Percentiles rank a stretch among this genome's conserved stretches.
Conservation (phyloP, 2,888 invertebrate species). For the Trachelus stipa region DNA sequence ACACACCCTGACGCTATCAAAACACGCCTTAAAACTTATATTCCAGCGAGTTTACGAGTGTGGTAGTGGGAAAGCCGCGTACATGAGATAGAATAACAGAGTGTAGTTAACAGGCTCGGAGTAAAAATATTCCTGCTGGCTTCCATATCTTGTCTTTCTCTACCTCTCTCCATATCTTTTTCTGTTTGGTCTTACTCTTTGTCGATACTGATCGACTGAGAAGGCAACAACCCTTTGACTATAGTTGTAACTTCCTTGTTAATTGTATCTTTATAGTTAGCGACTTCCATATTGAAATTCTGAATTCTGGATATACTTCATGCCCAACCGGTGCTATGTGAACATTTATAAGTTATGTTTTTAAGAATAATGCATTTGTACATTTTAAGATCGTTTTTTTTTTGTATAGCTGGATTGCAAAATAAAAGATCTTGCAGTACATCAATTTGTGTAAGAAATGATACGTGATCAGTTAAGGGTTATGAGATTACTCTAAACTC, state of each 20-base stretch:
- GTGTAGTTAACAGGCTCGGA: conserved; percentile 57
- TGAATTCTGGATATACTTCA: neutral
- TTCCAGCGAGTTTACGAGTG: conserved; percentile 44
- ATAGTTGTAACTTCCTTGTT: neutral
- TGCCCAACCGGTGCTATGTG: neutral
- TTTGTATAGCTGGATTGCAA: neutral
- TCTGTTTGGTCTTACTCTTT: neutral
- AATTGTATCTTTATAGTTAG: neutral
- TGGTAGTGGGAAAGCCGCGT: conserved; percentile 51
- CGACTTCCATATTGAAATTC: neutral
- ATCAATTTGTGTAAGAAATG: neutral
- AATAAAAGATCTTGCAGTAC: neutral
- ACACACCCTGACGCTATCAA: conserved; percentile 63
- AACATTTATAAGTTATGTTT: neutral
- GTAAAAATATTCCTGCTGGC: conserved; percentile 60
- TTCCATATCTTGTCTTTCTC: conserved; percentile 31
- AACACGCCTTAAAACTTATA: conserved; percentile 65
- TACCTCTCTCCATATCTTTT: neutral
- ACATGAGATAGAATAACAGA: conserved; percentile 62
- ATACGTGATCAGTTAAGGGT: neutral
- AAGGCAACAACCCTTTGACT: neutral
- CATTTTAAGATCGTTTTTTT: neutral
- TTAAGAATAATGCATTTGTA: neutral
- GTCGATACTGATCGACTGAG: neutral
- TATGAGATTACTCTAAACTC: neutral